Evolutionary conservation across 2,888 invertebrate genomes (phyloP).

Genomic region (Blastobasis adustella): DNA sequence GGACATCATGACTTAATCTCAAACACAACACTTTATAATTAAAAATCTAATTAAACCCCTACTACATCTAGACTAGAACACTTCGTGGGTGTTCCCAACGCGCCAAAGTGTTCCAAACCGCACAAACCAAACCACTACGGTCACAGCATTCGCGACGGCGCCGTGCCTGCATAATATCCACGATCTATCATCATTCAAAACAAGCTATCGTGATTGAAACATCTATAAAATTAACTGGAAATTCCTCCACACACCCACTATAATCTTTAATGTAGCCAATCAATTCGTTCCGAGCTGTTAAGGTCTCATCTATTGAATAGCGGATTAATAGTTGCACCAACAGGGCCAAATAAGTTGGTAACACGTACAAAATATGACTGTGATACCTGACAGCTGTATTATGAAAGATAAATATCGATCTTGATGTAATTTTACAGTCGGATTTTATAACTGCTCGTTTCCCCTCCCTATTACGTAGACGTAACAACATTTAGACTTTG

Average conservation of each 20-base stretch:
- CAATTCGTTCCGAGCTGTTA: conserved; percentile 3
- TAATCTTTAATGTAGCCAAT: conserved; percentile 1
- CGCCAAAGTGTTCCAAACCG: no score
- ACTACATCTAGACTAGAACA: no score
- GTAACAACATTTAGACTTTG: conserved; percentile 6
- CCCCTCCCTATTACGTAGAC: conserved; percentile 14
- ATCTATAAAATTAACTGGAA: background rate
- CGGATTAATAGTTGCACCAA: conserved; percentile 8
- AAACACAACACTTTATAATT: no score
- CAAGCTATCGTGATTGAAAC: conserved; percentile 1
- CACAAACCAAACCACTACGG: no score
- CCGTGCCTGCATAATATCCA: no score
- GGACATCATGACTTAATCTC: no score
- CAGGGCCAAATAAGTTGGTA: conserved; percentile 4
- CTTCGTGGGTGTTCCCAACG: no score
- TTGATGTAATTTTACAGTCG: conserved; percentile 35
- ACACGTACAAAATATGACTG: conserved; percentile 15
- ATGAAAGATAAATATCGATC: conserved; percentile 40
- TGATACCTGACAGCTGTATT: conserved; percentile 42
- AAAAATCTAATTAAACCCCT: no score
- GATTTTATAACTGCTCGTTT: conserved; percentile 27
- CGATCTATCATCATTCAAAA: background rate
- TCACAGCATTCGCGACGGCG: no score
- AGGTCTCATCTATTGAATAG: conserved; percentile 2
- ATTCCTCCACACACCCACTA: background rate